These are phyloP conservation scores for Melanotaenia boesemani DNA, from an alignment of 2,797 vertebrate genomes.

Conservation along the genomic window DNA sequence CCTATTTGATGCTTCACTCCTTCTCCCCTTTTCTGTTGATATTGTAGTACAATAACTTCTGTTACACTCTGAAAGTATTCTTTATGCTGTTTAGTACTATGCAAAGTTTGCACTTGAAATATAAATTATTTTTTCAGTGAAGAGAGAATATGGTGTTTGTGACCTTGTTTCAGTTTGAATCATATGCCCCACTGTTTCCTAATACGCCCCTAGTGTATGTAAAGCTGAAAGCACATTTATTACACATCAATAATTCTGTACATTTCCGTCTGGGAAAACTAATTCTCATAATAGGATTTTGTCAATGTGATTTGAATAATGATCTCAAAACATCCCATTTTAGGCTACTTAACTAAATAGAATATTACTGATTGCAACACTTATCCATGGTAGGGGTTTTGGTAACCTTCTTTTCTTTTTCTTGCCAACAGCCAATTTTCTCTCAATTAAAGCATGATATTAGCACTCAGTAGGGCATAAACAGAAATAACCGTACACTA, in stretches of 20 bases:
- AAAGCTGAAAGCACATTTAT: constrained; percentile 81
- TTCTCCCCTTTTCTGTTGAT: constrained; percentile 42
- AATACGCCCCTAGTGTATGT: constrained; percentile 79
- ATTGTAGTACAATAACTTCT: constrained; percentile 28
- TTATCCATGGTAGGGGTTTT: constrained; percentile 87
- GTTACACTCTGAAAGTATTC: constrained; percentile 41
- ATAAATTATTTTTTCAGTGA: constrained; percentile 52
- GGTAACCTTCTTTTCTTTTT: constrained; percentile 86
- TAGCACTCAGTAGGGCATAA: constrained; percentile 85
- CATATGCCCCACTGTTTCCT: constrained; percentile 72
- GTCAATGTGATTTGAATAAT: constrained; percentile 90
- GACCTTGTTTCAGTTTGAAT: constrained; percentile 80
- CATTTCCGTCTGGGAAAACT: constrained; percentile 84
- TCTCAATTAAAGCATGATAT: constrained; percentile 91
- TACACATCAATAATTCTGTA: constrained; percentile 85
- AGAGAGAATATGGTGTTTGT: constrained; percentile 70
- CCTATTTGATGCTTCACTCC: constrained; percentile 44
- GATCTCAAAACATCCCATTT: constrained; percentile 90
- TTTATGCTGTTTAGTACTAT: constrained; percentile 34
- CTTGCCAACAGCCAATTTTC: constrained; percentile 88
- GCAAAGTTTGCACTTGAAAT: constrained; percentile 60
- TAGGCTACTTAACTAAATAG: constrained; percentile 88
- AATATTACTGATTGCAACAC: constrained; percentile 89
- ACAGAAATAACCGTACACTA: constrained; percentile 84
- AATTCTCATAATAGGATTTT: constrained; percentile 88